Evolutionary conservation across 2,113 vertebrate genomes (phyloP).

Genomic region (Alethe castanea): DNA sequence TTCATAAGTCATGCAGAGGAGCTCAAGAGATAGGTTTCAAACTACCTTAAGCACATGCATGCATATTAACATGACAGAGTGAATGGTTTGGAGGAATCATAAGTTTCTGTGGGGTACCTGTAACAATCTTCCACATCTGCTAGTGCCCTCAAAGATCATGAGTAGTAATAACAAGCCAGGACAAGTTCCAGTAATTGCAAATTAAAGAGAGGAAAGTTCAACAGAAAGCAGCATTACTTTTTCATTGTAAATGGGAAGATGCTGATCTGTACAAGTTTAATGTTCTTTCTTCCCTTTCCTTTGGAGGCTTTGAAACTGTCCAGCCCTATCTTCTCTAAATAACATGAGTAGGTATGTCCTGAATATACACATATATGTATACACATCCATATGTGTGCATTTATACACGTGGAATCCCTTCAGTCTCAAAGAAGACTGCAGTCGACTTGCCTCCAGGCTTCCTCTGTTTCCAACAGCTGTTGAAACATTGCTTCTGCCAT

Average conservation of each 20-base stretch:
- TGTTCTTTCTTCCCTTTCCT: background rate
- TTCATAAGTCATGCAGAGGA: background rate
- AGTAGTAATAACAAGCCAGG: background rate
- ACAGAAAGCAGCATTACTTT: background rate
- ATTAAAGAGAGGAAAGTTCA: background rate
- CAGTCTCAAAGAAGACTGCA: background rate
- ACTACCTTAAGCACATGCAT: background rate
- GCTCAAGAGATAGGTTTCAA: background rate
- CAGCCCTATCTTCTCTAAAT: background rate
- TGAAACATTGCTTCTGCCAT: constrained; percentile 88
- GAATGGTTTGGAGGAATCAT: background rate
- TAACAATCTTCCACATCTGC: background rate
- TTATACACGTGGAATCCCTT: background rate
- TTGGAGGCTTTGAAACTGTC: background rate
- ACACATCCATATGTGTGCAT: background rate
- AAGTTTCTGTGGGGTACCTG: background rate
- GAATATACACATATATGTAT: too few relatives aligned
- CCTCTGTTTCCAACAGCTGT: constrained; percentile 82
- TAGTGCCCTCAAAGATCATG: background rate
- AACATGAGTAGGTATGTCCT: background rate
- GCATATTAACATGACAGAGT: background rate
- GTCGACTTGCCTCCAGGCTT: constrained; percentile 73
- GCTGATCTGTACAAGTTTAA: background rate
- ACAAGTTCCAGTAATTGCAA: background rate
- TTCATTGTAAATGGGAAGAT: background rate